phyloP scores from a whole-genome alignment of 2,113 vertebrate genomes.

The Labeo rohita region DNA sequence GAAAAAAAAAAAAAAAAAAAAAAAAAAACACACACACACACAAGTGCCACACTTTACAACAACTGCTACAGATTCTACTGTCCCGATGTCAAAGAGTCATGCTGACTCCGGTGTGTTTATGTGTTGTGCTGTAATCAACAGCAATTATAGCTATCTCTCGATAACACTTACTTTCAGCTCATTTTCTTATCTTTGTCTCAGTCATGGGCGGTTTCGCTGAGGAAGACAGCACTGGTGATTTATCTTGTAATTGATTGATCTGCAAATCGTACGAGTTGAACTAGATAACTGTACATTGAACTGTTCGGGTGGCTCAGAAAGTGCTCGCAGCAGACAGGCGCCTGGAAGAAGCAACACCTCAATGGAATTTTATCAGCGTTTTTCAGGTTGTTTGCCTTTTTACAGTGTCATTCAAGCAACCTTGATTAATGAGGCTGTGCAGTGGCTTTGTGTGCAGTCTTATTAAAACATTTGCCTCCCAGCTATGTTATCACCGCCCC shows the following conservation, averaged over 20 bases:
- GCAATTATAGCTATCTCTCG: constrained; percentile 10
- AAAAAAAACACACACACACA: no score
- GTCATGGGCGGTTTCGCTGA: not conserved
- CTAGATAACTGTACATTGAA: constrained; percentile 2
- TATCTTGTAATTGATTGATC: constrained; percentile 14
- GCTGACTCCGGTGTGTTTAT: not conserved
- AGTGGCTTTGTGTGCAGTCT: constrained; percentile 7
- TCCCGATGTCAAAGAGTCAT: not conserved
- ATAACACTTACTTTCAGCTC: constrained; percentile 13
- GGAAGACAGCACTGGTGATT: not conserved
- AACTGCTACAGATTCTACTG: not conserved
- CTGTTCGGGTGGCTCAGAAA: not conserved
- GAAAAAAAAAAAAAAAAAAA: no score
- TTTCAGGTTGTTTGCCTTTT: constrained; percentile 8
- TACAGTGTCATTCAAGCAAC: not conserved
- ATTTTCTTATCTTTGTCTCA: constrained; percentile 14
- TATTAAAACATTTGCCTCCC: constrained; percentile 30
- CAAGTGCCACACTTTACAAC: not conserved
- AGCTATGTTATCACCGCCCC: constrained; percentile 2
- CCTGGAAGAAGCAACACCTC: not conserved
- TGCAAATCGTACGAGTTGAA: not conserved
- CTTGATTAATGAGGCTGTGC: constrained; percentile 27
- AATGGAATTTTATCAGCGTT: not conserved
- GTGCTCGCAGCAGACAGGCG: not conserved
- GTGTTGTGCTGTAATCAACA: constrained; percentile 10